Base-by-base conservation (phyloP, 1,140 invertebrate genomes). In the Meloidogyne floridensis region DNA sequence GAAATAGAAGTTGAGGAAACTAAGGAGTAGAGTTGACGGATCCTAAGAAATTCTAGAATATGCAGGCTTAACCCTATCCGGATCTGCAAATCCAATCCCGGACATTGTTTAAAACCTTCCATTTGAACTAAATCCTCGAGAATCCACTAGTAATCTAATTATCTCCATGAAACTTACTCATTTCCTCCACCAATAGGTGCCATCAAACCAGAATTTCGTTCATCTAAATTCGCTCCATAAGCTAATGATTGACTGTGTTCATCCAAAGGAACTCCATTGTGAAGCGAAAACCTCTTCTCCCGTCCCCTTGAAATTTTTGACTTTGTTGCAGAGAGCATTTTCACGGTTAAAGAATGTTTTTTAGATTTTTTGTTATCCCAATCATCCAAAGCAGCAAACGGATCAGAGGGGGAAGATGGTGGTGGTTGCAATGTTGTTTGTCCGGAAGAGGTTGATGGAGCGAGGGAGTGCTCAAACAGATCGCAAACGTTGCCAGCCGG, bases 401-500 rank as follows among this genome's bases (percentile, higher is more conserved):
- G 53, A 54, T 74, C 43, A 54, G 18, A n/a, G n/a, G 72, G 72
- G 18, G 72, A 20, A 53, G 72, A 47, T 5, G 72, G 18, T n/a
- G 72, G 13, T n/a, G 18, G 72, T 54, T n/a, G 0, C 2, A 18
- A 7, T 54, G 72, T 47, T 47, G 72, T 47, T 54, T 15, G n/a
- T 20, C 18, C 72, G 7, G 72, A 15, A 32, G 72, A 18, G n/a
- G 51, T 18, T 15, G 75, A 76, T 42, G 77, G 18, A 42, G 65
- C 65, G 18, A 79, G 42, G 47, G 54, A 71, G 18, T 79, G 77
- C 72, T 82, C 81, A 65, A 81, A 82, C 32, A 82, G 18, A 15
- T 80, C 76, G 69, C 81, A 82, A 13, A 81, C 72, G 42, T 51
- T 82, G 18, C 77, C 81, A 18, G 72, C 20, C n/a, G 51, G 15